Evolutionary conservation across 2,113 vertebrate species (phyloP).

Genomic region (Notarius lentiginosus): DNA sequence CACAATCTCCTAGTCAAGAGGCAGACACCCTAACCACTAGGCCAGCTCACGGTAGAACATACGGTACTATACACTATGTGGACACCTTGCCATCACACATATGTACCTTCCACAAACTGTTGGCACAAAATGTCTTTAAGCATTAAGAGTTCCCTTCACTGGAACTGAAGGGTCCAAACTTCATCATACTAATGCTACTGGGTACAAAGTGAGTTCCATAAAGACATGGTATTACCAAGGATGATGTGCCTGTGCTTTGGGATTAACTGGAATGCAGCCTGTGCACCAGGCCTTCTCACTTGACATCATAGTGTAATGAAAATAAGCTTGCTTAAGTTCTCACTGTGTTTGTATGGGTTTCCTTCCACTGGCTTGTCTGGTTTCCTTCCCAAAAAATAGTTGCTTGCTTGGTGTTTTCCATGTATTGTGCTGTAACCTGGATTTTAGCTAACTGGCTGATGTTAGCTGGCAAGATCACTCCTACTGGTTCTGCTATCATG

Average conservation of each 20-base stretch:
- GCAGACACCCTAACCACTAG: too few relatives aligned
- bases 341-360: neutral
- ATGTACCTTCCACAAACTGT: too few relatives aligned
- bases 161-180: neutral
- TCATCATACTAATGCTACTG: neutral
- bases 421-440: neutral
- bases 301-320: neutral
- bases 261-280: neutral
- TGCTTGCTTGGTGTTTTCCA: neutral
- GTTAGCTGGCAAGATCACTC: neutral
- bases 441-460: neutral
- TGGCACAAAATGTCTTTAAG: neutral
- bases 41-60: too few relatives aligned
- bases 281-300: neutral
- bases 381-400: neutral
- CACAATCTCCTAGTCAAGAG: too few relatives aligned
- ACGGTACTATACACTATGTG: too few relatives aligned
- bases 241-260: neutral
- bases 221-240: neutral
- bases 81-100: too few relatives aligned
- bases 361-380: neutral
- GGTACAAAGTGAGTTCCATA: neutral
- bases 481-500: neutral
- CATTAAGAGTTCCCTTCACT: neutral
- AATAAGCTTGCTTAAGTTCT: neutral